Evolutionary conservation across 2,797 vertebrate genomes (phyloP).

Genomic region (Morus bassanus): DNA sequence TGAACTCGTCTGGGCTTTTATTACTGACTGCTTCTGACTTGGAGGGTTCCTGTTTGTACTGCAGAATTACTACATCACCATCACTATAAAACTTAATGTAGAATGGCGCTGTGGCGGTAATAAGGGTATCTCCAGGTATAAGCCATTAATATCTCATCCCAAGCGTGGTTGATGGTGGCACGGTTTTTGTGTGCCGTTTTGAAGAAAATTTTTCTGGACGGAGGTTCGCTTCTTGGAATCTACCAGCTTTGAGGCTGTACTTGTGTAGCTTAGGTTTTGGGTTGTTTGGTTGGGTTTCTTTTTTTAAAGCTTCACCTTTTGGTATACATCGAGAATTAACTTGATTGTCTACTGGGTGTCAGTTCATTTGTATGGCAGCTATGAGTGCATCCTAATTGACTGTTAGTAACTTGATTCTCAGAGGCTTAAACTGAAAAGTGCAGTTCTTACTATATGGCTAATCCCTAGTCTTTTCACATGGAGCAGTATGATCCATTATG

Average conservation of each 20-base stretch:
- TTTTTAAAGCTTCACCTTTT: neutral
- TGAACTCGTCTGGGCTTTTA: neutral
- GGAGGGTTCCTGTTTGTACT: neutral
- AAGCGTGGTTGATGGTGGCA: neutral
- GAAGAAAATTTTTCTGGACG: neutral
- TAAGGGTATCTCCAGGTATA: neutral
- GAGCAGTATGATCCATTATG: neutral
- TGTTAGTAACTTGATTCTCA: conserved; percentile 25
- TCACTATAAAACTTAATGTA: neutral
- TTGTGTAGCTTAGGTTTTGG: neutral
- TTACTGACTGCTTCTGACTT: neutral
- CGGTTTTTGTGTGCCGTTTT: neutral
- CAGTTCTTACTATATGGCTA: neutral
- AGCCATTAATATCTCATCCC: neutral
- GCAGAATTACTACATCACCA: neutral
- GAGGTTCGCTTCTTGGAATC: neutral
- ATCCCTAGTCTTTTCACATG: neutral
- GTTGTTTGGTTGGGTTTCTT: neutral
- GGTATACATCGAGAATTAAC: neutral
- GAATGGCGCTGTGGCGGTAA: neutral
- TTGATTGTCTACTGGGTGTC: conserved; percentile 53
- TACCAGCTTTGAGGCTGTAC: neutral
- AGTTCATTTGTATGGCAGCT: conserved; percentile 61
- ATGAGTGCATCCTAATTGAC: conserved; percentile 14
- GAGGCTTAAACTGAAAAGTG: conserved; percentile 3